These are phyloP conservation scores for Darevskia mixta DNA, from an alignment of 2,797 vertebrate species.

Conservation along the genomic window DNA sequence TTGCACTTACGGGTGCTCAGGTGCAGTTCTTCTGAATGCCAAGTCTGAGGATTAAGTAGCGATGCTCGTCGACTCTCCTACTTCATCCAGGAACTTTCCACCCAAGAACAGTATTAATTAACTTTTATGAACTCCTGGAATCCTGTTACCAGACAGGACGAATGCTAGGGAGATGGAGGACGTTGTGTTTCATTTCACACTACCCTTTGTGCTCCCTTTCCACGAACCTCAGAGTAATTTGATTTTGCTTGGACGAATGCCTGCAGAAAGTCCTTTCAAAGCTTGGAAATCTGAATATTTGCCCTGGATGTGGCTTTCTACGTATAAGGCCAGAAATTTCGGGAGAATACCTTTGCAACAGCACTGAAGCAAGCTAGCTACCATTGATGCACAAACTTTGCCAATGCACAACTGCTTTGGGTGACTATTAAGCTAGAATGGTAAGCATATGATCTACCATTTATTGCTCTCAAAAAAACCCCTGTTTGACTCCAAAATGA, in stretches of 20 bases:
- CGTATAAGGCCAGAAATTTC: not conserved
- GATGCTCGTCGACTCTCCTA: not conserved
- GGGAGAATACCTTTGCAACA: not conserved
- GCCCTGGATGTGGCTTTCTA: slow-evolving; percentile 8
- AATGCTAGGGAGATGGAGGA: not conserved
- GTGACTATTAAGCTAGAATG: not conserved
- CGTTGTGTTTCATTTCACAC: not conserved
- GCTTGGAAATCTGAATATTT: slow-evolving; percentile 27
- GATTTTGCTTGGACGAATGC: slow-evolving; percentile 28
- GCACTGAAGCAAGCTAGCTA: not conserved
- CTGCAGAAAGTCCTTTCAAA: slow-evolving; percentile 14
- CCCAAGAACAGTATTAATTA: slow-evolving; percentile 17
- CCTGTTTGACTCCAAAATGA: not conserved
- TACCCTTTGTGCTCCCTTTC: not conserved
- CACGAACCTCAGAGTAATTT: slow-evolving; percentile 17
- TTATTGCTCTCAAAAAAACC: too few relatives aligned
- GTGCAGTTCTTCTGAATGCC: not conserved
- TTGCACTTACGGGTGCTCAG: not conserved
- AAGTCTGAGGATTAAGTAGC: not conserved
- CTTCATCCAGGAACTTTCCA: not conserved
- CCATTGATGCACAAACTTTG: not conserved
- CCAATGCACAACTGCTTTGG: not conserved
- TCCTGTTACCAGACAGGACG: slow-evolving; percentile 14
- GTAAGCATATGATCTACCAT: too few relatives aligned
- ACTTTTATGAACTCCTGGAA: slow-evolving; percentile 28